Evolutionary conservation across 2,888 invertebrate species (phyloP), one percentile per base, ranked within the genome.

Genomic region (Phortica magna): DNA sequence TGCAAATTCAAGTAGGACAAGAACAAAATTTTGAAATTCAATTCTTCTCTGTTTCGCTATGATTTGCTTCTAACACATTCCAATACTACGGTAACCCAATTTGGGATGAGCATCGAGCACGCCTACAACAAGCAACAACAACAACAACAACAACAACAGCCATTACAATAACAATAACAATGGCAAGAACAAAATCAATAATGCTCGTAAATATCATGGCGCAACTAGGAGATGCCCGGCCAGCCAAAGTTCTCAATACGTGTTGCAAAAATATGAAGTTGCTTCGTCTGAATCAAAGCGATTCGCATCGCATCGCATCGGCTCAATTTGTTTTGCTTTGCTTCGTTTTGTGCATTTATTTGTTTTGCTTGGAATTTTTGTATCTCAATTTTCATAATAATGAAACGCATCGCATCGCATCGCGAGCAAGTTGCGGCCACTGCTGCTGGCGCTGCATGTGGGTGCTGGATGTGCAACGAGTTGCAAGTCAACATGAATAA

Each of bases 331-430:
- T 7, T 65, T 65, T 17, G 65, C 31, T 65, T 65, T 39, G 39
- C 65, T 65, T 81, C 77, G 74, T 76, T 76, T 78, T 81, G 17
- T 65, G 75, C 75, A 68, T 73, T 71, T 53, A 39, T 72, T 76
- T 76, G 76, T 71, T 72, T 72, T 61, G 79, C 19, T 42, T 74
- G 68, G 75, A 77, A 78, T 83, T 80, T 84, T 85, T 83, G 87
- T 83, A 85, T 85, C 85, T 86, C 88, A 86, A 86, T 86, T 87
- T 86, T 80, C 84, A 83, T 72, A 73, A 83, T 83, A 84, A 85
- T 84, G 81, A 83, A 85, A n/a, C n/a, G n/a, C n/a, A n/a, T n/a
- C n/a, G n/a, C n/a, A 83, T 83, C 43, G 48, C 64, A 39, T 9
- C 31, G 42, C 43, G 43, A 19, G 17, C 55, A 55, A 61, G 12